Conservation (phyloP, 2,113 vertebrate species). For the Arizona elegans region DNA sequence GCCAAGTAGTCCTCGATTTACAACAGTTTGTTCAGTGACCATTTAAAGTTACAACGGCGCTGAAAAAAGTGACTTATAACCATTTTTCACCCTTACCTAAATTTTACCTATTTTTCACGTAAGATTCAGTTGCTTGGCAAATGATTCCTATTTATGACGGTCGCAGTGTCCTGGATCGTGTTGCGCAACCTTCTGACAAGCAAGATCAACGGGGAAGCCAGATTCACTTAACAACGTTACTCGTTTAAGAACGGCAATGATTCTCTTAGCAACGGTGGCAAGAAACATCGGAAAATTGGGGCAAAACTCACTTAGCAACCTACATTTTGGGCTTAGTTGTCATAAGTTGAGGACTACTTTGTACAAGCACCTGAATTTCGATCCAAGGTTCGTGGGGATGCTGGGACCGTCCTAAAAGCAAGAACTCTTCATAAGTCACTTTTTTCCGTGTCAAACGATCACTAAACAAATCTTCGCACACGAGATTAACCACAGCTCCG, state of each 20-base stretch:
- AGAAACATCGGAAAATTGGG: not conserved
- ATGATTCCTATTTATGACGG: not conserved
- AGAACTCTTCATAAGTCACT: not conserved
- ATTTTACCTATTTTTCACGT: no score
- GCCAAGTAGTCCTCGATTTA: not conserved
- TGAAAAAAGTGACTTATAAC: not conserved
- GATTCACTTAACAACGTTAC: no score
- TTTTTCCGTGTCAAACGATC: not conserved
- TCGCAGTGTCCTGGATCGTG: no score
- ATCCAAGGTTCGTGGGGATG: no score
- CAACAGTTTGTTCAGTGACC: not conserved
- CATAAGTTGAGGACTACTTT: not conserved
- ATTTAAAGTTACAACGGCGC: not conserved
- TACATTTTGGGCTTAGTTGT: not conserved
- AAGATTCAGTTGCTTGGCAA: no score
- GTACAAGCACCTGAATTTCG: not conserved
- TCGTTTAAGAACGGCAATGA: no score
- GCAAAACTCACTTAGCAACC: not conserved
- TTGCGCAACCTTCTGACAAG: no score
- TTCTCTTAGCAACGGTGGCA: not conserved
- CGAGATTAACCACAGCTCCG: not conserved
- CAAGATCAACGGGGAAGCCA: not conserved
- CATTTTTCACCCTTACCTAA: not conserved
- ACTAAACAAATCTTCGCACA: not conserved
- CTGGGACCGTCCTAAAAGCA: not conserved